These are phyloP conservation scores for Diarsia brunnea DNA, from an alignment of 2,888 invertebrate genomes.

Conservation along the genomic window DNA sequence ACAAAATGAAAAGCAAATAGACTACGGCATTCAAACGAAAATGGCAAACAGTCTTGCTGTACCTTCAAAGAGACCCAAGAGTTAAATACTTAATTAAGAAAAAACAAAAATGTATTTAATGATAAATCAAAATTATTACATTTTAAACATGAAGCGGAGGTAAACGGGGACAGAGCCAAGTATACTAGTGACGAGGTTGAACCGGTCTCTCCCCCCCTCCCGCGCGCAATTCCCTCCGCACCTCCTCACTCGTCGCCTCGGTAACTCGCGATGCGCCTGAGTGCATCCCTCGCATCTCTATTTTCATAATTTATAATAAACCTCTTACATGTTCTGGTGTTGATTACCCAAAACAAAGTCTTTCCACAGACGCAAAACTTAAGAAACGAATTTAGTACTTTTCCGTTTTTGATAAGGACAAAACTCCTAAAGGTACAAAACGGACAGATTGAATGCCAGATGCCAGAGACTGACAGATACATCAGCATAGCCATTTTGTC, in stretches of 20 bases:
- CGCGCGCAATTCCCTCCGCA: constrained; percentile 59
- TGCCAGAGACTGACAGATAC: background rate
- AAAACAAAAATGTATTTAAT: constrained; percentile 51
- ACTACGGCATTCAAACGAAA: background rate
- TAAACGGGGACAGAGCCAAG: constrained; percentile 82
- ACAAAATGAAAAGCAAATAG: background rate
- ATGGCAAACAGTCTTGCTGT: background rate
- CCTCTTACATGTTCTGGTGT: constrained; percentile 47
- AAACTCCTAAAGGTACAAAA: background rate
- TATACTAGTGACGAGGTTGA: constrained; percentile 78
- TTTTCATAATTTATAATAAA: constrained; percentile 74
- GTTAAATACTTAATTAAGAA: background rate
- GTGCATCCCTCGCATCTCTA: constrained; percentile 79
- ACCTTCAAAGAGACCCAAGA: background rate
- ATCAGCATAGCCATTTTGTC: background rate
- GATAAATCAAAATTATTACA: constrained; percentile 64
- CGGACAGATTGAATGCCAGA: background rate
- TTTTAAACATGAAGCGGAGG: constrained; percentile 76
- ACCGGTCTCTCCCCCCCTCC: constrained; percentile 76
- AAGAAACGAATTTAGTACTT: background rate
- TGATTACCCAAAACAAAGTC: constrained; percentile 6
- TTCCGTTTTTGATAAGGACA: background rate
- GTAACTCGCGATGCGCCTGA: constrained; percentile 76
- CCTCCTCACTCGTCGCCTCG: constrained; percentile 58
- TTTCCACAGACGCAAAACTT: background rate